A percentile compares a stretch with the other conserved stretches of the same genome.
Conservation (phyloP, 2,113 vertebrate species). For the Dasyurus viverrinus region DNA sequence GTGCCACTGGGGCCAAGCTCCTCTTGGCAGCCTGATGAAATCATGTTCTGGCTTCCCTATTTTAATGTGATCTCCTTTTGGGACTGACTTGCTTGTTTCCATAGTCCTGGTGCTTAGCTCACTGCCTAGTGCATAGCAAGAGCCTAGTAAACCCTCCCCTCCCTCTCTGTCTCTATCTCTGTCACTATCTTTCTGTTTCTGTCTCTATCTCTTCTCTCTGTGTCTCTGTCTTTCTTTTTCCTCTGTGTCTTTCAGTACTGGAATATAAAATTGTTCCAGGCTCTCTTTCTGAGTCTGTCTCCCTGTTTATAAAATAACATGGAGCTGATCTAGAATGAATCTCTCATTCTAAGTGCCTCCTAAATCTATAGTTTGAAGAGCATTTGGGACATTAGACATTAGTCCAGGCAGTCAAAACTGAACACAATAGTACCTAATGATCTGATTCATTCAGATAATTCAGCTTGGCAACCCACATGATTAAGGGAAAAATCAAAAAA, state of each 20-base stretch:
- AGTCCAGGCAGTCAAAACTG: not conserved
- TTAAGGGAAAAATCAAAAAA: not conserved
- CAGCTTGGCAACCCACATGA: slow-evolving; percentile 2
- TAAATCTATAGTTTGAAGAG: not conserved
- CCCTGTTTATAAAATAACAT: not conserved
- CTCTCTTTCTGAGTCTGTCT: not conserved
- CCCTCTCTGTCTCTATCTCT: no score
- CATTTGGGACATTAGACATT: slow-evolving; percentile 1
- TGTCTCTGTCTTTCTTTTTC: no score
- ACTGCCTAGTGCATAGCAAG: not conserved
- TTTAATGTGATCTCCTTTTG: not conserved
- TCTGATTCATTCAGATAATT: not conserved
- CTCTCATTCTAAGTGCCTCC: not conserved
- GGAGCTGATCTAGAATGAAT: not conserved
- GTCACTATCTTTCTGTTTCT: no score
- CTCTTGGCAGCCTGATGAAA: not conserved
- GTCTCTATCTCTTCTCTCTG: no score
- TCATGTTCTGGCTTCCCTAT: not conserved
- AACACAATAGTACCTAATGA: not conserved
- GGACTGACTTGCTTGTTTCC: not conserved
- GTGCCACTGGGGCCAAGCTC: not conserved
- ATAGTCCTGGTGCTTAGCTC: not conserved
- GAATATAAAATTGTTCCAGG: no score
- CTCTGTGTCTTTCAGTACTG: no score
- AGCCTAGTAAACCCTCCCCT: not conserved